Evolutionary conservation across 1,140 invertebrate species (phyloP), one percentile per base, ranked within the genome.

Genomic region (Lethocerus indicus): DNA sequence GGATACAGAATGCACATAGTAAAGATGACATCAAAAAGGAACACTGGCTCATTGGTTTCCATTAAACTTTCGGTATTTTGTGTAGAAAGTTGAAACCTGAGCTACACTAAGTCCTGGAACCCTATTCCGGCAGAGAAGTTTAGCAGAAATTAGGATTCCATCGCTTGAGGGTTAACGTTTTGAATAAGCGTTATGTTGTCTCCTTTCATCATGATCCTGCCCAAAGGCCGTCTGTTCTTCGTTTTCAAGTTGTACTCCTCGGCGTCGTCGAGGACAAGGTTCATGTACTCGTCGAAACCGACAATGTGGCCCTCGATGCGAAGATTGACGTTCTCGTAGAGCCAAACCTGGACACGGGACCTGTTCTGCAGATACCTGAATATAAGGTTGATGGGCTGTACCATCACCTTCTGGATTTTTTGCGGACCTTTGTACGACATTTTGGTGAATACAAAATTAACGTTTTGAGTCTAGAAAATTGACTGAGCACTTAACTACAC

Each of bases 271-370:
- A 99, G 68, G 21, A 98, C 94, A 50, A 99, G 70, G 63, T 98
- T 99, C 95, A 99, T 99, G 69, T 98, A 98, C 67, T 99, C 95
- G 65, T 99, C 95, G 66, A 99, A 99, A 6, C 95, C 95, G 64
- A 91, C 83, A 60, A 98, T 98, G 70, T 93, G 89, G 41, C 95
- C 95, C 69, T 99, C 95, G 58, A 96, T 93, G 44, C 94, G 46
- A 40, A 56, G 42, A 36, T 53, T 59, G 20, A 58, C 47, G 25
- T 59, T 61, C 53, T 61, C 58, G 39, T 56, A 57, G 2, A 61
- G 51, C 59, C 59, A 61, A 7, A 61, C 54, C 47, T 93, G 87
- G n/a, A 99, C 91, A 59, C 87, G 72, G 36, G 92, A 89, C 55
- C 92, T 75, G 59, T 88, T 91, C 71, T 97, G 90, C 43, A 95